Percentiles rank a stretch among this genome's conserved stretches.
phyloP scores from a whole-genome alignment of 2,113 vertebrate species.

The Rana temporaria region DNA sequence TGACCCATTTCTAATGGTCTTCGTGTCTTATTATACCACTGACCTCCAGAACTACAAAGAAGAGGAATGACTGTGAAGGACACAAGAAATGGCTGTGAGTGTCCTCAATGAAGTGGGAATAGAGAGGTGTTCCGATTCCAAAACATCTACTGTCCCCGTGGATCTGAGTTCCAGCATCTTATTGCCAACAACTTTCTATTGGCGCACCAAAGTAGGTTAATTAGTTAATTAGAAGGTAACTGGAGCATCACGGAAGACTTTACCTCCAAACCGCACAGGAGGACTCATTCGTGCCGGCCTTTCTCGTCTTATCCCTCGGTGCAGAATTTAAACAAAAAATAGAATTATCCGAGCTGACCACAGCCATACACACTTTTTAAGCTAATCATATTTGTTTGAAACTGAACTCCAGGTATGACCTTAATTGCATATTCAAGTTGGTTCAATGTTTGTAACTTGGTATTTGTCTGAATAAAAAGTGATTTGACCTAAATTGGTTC shows the following conservation, averaged over 20 bases:
- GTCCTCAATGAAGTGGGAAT: not conserved
- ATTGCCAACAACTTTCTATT: conserved; percentile 15
- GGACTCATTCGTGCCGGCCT: not conserved
- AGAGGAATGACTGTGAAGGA: not conserved
- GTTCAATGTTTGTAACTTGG: no score
- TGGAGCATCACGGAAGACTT: conserved; percentile 24
- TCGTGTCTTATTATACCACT: no score
- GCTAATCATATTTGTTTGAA: no score
- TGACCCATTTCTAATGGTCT: no score
- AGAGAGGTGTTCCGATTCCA: not conserved
- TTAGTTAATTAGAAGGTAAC: conserved; percentile 47
- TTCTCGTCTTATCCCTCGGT: no score
- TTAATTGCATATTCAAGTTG: no score
- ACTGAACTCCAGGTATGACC: no score
- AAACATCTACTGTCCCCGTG: not conserved
- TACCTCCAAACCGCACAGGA: not conserved
- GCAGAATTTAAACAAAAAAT: no score
- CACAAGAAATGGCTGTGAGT: not conserved
- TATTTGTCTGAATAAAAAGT: no score
- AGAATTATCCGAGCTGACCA: no score
- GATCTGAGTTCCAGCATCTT: not conserved
- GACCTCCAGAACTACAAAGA: not conserved
- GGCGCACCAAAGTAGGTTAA: conserved; percentile 30
- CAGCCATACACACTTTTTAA: no score
- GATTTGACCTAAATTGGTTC: no score